These are phyloP conservation scores for Hyles euphorbiae DNA, from an alignment of 1,140 invertebrate species.

Conservation along the genomic window DNA sequence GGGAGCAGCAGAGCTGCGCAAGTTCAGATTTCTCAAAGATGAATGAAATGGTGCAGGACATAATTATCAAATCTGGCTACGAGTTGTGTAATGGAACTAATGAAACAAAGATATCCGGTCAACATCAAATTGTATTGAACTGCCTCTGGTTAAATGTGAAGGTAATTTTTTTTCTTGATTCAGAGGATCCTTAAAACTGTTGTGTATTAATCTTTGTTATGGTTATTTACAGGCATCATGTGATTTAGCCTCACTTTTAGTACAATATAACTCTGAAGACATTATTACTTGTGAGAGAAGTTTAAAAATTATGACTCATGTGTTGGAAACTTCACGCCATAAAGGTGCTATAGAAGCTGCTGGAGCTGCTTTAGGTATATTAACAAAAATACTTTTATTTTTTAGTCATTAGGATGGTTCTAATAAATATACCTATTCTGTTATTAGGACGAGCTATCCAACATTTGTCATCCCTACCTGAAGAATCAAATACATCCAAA, in stretches of 20 bases:
- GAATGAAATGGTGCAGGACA: constrained; percentile 72
- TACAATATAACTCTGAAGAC: constrained; percentile 53
- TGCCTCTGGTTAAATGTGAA: constrained; percentile 88
- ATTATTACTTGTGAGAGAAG: constrained; percentile 64
- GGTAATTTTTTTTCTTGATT: constrained; percentile 60
- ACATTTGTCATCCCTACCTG: constrained; percentile 45
- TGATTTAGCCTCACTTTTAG: constrained; percentile 67
- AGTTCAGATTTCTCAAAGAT: constrained; percentile 77
- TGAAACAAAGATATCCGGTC: constrained; percentile 72
- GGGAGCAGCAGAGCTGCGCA: constrained; percentile 37
- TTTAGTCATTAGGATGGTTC: background rate
- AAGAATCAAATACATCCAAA: constrained; percentile 30
- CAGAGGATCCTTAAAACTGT: background rate
- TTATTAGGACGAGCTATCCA: constrained; percentile 47
- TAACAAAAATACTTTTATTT: background rate
- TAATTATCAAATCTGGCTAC: constrained; percentile 60
- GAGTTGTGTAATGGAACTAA: constrained; percentile 32
- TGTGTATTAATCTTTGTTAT: background rate
- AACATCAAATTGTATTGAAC: constrained; percentile 82
- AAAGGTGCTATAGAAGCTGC: constrained; percentile 88
- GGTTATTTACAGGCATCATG: constrained; percentile 68
- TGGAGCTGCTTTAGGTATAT: constrained; percentile 76
- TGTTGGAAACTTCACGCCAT: constrained; percentile 84
- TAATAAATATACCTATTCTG: constrained; percentile 1
- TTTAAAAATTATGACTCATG: constrained; percentile 77